A percentile compares a stretch with the other conserved stretches of the same genome.
Evolutionary conservation across 2,888 invertebrate genomes (phyloP).

Genomic region (Marronus borbonicus): DNA sequence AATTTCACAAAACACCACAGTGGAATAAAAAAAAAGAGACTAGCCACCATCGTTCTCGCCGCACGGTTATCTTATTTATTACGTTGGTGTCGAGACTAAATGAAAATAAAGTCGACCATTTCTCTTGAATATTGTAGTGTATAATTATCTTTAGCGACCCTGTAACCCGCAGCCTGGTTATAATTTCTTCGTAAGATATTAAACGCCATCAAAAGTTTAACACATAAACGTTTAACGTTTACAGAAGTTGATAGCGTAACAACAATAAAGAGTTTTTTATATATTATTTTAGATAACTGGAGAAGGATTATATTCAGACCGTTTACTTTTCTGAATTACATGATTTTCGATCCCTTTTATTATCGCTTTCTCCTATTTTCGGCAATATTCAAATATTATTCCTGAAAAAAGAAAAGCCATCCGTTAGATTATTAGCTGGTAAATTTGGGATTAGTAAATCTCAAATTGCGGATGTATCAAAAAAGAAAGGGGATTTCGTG

Average conservation of each 20-base stretch:
- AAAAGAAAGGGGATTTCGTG: too few relatives aligned
- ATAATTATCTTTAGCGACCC: constrained; percentile 37
- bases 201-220: constrained; percentile 17
- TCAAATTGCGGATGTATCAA: too few relatives aligned
- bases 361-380: background rate
- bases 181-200: constrained; percentile 26
- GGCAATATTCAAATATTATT: too few relatives aligned
- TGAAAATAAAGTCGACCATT: constrained; percentile 42
- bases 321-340: background rate
- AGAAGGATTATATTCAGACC: background rate
- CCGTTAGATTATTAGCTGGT: too few relatives aligned
- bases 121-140: constrained; percentile 26
- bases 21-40: constrained; percentile 3
- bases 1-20: constrained; percentile 40
- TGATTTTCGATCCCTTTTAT: background rate
- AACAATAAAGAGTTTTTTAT: background rate
- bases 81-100: constrained; percentile 38
- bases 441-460: too few relatives aligned
- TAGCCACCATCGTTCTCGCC: constrained; percentile 21
- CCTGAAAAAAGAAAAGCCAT: too few relatives aligned
- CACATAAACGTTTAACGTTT: background rate
- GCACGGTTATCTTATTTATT: constrained; percentile 46
- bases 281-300: background rate
- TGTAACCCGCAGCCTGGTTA: constrained; percentile 29
- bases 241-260: constrained; percentile 9